These are phyloP conservation scores for Hucho hucho DNA, from an alignment of 2,113 vertebrate genomes.

Conservation along the genomic window DNA sequence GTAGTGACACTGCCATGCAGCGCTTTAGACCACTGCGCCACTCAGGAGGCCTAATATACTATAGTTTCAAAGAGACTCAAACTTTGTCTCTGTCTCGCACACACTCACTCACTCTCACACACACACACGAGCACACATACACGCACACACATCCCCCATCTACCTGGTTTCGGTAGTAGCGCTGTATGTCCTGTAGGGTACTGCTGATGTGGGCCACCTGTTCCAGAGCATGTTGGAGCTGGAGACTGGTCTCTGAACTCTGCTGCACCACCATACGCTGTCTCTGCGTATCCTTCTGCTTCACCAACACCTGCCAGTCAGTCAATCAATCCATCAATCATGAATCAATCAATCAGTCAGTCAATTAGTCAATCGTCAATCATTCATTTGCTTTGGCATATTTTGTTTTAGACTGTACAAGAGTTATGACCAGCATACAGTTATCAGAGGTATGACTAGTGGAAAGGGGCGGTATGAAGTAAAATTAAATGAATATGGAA, in stretches of 20 bases:
- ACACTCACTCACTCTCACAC: not conserved
- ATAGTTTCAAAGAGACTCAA: not conserved
- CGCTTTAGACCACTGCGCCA: too few relatives aligned
- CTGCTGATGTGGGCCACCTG: slow-evolving; percentile 63
- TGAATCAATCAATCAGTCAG: not conserved
- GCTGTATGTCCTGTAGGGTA: slow-evolving; percentile 63
- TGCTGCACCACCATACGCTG: slow-evolving; percentile 55
- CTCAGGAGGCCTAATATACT: too few relatives aligned
- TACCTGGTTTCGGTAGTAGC: slow-evolving; percentile 64
- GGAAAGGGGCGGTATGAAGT: too few relatives aligned
- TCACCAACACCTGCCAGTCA: slow-evolving; percentile 71
- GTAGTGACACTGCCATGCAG: too few relatives aligned
- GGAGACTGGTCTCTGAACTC: slow-evolving; percentile 39
- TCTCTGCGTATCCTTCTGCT: slow-evolving; percentile 54
- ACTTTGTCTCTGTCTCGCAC: not conserved
- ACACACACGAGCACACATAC: slow-evolving; percentile 23
- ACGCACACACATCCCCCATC: slow-evolving; percentile 10
- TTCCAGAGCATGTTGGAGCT: slow-evolving; percentile 69
- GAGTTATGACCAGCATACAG: too few relatives aligned
- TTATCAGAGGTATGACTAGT: too few relatives aligned
- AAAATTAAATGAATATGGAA: too few relatives aligned
- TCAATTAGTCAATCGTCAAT: not conserved
- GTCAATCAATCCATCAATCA: not conserved
- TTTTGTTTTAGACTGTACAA: not conserved
- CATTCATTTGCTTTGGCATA: not conserved